Evolutionary conservation across 2,888 invertebrate genomes (phyloP).

Genomic region (Morpho deidamia): DNA sequence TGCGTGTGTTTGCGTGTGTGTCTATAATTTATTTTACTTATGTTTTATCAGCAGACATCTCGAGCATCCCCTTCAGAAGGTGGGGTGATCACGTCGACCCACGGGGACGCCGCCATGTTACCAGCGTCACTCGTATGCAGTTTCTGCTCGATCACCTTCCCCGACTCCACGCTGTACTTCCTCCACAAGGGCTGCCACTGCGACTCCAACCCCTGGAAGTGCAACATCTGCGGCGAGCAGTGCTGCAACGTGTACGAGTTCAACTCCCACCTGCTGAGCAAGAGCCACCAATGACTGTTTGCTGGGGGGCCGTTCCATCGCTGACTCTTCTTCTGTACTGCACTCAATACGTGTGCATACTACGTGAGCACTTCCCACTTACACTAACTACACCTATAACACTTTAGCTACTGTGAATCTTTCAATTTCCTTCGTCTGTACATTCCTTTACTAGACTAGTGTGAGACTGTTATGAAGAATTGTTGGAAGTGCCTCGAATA

Average conservation of each 20-base stretch:
- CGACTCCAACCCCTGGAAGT: constrained; percentile 97
- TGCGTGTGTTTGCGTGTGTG: no score
- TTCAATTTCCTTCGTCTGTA: constrained; percentile 16
- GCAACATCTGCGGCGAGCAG: constrained; percentile 97
- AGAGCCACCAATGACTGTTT: constrained; percentile 89
- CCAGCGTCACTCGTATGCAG: constrained; percentile 85
- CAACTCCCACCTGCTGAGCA: constrained; percentile 96
- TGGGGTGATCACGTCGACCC: constrained; percentile 85
- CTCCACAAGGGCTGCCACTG: constrained; percentile 99
- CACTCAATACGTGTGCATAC: constrained; percentile 39
- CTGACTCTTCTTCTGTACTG: constrained; percentile 49
- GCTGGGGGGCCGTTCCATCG: constrained; percentile 70
- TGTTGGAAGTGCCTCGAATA: constrained; percentile 63
- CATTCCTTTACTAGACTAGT: constrained; percentile 9
- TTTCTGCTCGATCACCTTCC: constrained; percentile 96
- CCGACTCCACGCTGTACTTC: constrained; percentile 97
- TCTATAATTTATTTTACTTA: no score
- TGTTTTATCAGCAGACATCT: constrained; percentile 43
- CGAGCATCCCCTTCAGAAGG: constrained; percentile 71
- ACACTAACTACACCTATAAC: constrained; percentile 44
- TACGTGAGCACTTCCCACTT: constrained; percentile 58
- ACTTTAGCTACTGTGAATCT: constrained; percentile 21
- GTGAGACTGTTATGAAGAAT: no score
- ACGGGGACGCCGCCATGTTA: constrained; percentile 67
- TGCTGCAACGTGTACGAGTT: constrained; percentile 98